Conservation (phyloP, 2,888 invertebrate species). For the Cataglyphis altisquamis region DNA sequence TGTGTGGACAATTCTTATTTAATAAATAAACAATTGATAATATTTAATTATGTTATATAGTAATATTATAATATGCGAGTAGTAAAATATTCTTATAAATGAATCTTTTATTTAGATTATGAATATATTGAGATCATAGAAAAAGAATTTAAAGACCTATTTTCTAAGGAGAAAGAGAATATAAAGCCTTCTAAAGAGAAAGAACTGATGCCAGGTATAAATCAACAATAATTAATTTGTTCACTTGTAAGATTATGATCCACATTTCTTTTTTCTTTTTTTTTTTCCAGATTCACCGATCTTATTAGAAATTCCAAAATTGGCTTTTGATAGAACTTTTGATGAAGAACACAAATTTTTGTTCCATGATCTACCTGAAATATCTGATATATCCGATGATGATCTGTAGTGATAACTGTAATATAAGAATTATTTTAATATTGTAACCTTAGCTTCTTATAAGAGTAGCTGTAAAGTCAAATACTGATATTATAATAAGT, state of each 20-base stretch:
- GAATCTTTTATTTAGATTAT: conserved; percentile 56
- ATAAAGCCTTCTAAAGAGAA: conserved; percentile 66
- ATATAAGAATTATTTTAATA: conserved; percentile 14
- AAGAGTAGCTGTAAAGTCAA: conserved; percentile 37
- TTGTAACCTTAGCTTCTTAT: conserved; percentile 5
- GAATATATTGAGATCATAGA: conserved; percentile 56
- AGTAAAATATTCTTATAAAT: conserved; percentile 18
- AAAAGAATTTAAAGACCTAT: conserved; percentile 61
- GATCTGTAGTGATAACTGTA: conserved; percentile 41
- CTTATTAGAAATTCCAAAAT: conserved; percentile 42
- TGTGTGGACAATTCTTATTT: conserved; percentile 8
- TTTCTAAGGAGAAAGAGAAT: conserved; percentile 42
- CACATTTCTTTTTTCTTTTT: conserved; percentile 7
- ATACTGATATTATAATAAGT: conserved; percentile 14
- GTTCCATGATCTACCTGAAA: conserved; percentile 58
- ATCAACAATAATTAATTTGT: not conserved
- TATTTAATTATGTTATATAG: not conserved
- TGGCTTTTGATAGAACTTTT: not conserved
- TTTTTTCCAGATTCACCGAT: conserved; percentile 51
- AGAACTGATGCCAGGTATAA: conserved; percentile 75
- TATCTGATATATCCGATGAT: conserved; percentile 63
- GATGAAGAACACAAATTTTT: conserved; percentile 10
- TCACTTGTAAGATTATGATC: conserved; percentile 3
- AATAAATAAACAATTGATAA: not conserved
- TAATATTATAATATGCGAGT: not conserved